Percentiles rank a stretch among this genome's conserved stretches.
Evolutionary conservation across 2,113 vertebrate species (phyloP).

Genomic region (Pachypanchax playfairii): DNA sequence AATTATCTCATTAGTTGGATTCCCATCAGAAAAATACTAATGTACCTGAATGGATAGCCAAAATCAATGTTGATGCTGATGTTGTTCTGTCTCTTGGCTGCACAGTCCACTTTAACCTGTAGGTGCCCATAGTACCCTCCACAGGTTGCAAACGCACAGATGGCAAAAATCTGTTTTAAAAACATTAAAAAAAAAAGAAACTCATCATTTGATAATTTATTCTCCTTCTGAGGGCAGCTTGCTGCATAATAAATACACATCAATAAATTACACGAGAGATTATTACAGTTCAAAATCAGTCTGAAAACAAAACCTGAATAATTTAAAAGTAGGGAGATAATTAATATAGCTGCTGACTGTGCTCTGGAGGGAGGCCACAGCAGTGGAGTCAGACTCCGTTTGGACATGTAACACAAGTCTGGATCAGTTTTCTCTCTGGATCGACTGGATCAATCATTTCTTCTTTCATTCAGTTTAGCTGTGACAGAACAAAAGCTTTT

Average conservation of each 20-base stretch:
- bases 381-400: slow-evolving; percentile 32
- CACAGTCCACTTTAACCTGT: slow-evolving; percentile 95
- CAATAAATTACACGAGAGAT: slow-evolving; percentile 49
- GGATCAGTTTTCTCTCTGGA: too few species aligned
- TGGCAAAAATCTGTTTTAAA: slow-evolving; percentile 92
- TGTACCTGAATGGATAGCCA: slow-evolving; percentile 95
- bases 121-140: slow-evolving; percentile 95
- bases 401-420: slow-evolving; percentile 14
- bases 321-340: slow-evolving; percentile 70
- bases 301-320: slow-evolving; percentile 72
- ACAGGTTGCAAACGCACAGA: slow-evolving; percentile 99
- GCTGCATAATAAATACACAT: slow-evolving; percentile 42
- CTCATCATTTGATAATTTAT: background rate
- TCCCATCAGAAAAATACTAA: background rate
- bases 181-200: slow-evolving; percentile 1
- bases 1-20: background rate
- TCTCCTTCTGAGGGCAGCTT: background rate
- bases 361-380: slow-evolving; percentile 61
- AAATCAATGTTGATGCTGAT: slow-evolving; percentile 90
- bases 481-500: background rate
- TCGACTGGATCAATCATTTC: background rate
- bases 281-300: slow-evolving; percentile 48
- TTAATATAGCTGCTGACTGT: slow-evolving; percentile 63
- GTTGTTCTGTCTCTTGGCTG: slow-evolving; percentile 91
- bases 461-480: background rate